Percentiles rank a stretch among this genome's conserved stretches.
phyloP scores from a whole-genome alignment of 2,797 vertebrate genomes.

The Sebastes steindachneri region DNA sequence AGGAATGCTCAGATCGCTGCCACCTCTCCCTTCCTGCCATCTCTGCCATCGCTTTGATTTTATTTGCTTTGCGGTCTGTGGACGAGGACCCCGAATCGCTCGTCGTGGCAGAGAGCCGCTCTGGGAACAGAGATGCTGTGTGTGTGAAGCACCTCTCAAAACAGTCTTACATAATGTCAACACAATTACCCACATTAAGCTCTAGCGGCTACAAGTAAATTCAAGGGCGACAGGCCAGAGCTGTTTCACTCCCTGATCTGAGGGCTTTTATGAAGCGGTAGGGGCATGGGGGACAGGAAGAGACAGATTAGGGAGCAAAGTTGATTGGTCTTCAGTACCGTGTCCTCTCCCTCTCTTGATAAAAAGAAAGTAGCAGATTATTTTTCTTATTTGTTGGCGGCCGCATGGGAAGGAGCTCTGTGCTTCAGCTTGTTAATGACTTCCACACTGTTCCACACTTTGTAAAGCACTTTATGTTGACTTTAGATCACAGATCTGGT shows the following conservation, averaged over 20 bases:
- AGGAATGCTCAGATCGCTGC: slow-evolving; percentile 34
- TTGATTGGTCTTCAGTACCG: slow-evolving; percentile 49
- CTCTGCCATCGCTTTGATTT: slow-evolving; percentile 57
- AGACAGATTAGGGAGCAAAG: slow-evolving; percentile 51
- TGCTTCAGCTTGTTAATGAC: slow-evolving; percentile 11
- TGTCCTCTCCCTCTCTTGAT: slow-evolving; percentile 35
- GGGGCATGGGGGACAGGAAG: slow-evolving; percentile 45
- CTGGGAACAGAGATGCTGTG: slow-evolving; percentile 69
- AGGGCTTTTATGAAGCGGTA: slow-evolving; percentile 25
- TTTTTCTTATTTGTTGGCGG: slow-evolving; percentile 26
- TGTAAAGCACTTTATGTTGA: background rate
- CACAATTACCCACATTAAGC: slow-evolving; percentile 73
- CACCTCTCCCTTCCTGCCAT: slow-evolving; percentile 41
- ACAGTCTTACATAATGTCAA: slow-evolving; percentile 71
- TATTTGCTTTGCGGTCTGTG: slow-evolving; percentile 50
- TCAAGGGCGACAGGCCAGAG: slow-evolving; percentile 59
- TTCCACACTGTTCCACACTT: slow-evolving; percentile 15
- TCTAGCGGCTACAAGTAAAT: slow-evolving; percentile 57
- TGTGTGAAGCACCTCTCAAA: slow-evolving; percentile 67
- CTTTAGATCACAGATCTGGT: background rate
- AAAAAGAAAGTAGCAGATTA: slow-evolving; percentile 47
- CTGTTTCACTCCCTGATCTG: slow-evolving; percentile 35
- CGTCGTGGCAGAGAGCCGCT: slow-evolving; percentile 34
- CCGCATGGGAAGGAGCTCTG: slow-evolving; percentile 2
- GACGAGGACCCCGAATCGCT: slow-evolving; percentile 32